Evolutionary conservation across 2,113 vertebrate genomes (phyloP), one percentile per base, ranked within the genome.

Genomic region (Bambusicola thoracicus): DNA sequence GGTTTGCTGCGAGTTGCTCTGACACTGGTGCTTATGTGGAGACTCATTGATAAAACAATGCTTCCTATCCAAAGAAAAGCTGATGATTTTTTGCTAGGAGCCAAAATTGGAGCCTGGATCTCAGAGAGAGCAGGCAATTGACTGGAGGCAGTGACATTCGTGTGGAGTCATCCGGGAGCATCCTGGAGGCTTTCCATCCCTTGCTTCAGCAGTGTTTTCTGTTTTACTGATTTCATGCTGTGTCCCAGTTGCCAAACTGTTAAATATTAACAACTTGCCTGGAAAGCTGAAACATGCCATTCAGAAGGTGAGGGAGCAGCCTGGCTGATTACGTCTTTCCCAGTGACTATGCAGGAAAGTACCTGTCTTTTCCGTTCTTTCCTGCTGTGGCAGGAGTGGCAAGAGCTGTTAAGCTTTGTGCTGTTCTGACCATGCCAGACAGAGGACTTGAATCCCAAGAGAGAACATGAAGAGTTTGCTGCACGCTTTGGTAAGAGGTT

Each of bases 301-400:
- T 78, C 24, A 1, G 63, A 19, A 62, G 53, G 41, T 38, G 58
- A 67, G 77, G 66, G 83, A 86, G 58, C 75, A 53, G 72, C 76
- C 44, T 27, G 70, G 43, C 27, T 68, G 70, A 56, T 62, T 68
- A 17, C 63, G 15, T 73, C 84, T 29, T 44, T 34, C 59, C 91
- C 73, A 75, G 87, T 89, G 89, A 44, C 84, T 49, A 22, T 40
- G 2, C 14, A 91, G 96, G 95, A 94, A 97, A 91, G 95, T 83
- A 49, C 95, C 91, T 91, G 12, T 38, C 51, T 90, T 85, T 91
- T 81, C 81, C 32, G 24, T 20, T 13, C 61, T 61, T 13, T 32
- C 36, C 46, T n/a, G 2, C 20, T 20, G 49, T 0, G 63, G 72
- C 18, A 41, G 89, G 92, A 85, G 78, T 82, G 92, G 41, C 16